Percentiles rank a stretch among this genome's conserved stretches.
phyloP scores from a whole-genome alignment of 2,113 vertebrate genomes.

The Talpa occidentalis region DNA sequence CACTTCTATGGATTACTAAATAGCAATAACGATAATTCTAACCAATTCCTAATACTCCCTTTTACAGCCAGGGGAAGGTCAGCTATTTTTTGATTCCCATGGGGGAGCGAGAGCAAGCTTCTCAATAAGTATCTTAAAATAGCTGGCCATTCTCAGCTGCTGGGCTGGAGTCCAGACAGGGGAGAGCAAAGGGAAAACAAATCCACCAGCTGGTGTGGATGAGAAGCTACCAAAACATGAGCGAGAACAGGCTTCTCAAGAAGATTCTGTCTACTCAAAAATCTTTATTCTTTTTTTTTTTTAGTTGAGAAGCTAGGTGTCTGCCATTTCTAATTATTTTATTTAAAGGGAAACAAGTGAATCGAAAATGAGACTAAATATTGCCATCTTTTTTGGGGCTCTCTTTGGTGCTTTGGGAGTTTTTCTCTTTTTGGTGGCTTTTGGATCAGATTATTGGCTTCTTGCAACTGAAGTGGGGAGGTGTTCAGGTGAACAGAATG shows the following conservation, averaged over 20 bases:
- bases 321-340: neutral
- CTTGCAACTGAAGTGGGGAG: slow-evolving; percentile 91
- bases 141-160: slow-evolving; percentile 88
- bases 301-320: neutral
- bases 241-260: slow-evolving; percentile 62
- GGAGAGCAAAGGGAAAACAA: slow-evolving; percentile 73
- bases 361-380: slow-evolving; percentile 91
- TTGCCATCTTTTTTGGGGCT: slow-evolving; percentile 95
- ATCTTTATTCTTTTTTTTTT: slow-evolving; percentile 43
- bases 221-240: slow-evolving; percentile 68
- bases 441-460: slow-evolving; percentile 99
- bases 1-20: slow-evolving; percentile 68
- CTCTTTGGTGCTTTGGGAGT: slow-evolving; percentile 94
- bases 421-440: slow-evolving; percentile 93
- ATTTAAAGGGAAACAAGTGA: slow-evolving; percentile 13
- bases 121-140: slow-evolving; percentile 94
- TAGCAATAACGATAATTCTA: slow-evolving; percentile 79
- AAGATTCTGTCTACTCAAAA: slow-evolving; percentile 52
- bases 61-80: slow-evolving; percentile 86
- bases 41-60: slow-evolving; percentile 63
- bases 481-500: slow-evolving; percentile 86
- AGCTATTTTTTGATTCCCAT: slow-evolving; percentile 88
- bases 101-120: slow-evolving; percentile 81
- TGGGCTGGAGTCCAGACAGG: slow-evolving; percentile 85
- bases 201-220: neutral